Evolutionary conservation across 2,797 vertebrate genomes (phyloP).

Genomic region (Pantherophis alleghaniensis): DNA sequence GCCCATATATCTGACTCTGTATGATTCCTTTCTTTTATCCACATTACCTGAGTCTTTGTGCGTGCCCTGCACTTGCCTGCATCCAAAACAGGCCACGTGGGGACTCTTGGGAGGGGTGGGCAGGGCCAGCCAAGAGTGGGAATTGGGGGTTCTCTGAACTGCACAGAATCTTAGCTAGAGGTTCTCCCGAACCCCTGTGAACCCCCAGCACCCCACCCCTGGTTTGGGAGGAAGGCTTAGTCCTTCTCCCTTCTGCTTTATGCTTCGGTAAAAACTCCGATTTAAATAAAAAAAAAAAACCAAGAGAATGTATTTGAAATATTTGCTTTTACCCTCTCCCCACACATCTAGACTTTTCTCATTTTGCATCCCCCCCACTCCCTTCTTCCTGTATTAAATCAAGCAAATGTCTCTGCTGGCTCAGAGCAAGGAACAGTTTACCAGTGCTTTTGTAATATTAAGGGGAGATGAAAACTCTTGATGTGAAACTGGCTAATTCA

Average conservation of each 20-base stretch:
- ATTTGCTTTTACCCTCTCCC: background rate
- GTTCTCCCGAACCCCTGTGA: too few species aligned
- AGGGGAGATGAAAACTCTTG: background rate
- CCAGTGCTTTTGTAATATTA: constrained; percentile 5
- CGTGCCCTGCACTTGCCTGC: too few species aligned
- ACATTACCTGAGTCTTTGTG: too few species aligned
- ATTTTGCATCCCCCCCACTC: background rate
- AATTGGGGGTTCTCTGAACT: too few species aligned
- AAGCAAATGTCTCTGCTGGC: background rate
- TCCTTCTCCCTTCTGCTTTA: background rate
- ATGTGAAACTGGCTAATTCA: constrained; percentile 3
- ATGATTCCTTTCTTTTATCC: too few species aligned
- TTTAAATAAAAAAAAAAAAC: background rate
- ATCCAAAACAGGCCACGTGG: too few species aligned
- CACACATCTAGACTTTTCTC: background rate
- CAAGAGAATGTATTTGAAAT: background rate
- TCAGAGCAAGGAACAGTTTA: background rate
- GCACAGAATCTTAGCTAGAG: too few species aligned
- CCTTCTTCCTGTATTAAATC: background rate
- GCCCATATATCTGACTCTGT: too few species aligned
- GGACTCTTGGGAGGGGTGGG: too few species aligned
- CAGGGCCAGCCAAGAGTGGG: too few species aligned
- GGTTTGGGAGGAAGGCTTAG: background rate
- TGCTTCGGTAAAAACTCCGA: background rate
- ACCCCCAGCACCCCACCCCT: too few species aligned